phyloP scores from a whole-genome alignment of 2,797 vertebrate species.

The Ibycter americanus region DNA sequence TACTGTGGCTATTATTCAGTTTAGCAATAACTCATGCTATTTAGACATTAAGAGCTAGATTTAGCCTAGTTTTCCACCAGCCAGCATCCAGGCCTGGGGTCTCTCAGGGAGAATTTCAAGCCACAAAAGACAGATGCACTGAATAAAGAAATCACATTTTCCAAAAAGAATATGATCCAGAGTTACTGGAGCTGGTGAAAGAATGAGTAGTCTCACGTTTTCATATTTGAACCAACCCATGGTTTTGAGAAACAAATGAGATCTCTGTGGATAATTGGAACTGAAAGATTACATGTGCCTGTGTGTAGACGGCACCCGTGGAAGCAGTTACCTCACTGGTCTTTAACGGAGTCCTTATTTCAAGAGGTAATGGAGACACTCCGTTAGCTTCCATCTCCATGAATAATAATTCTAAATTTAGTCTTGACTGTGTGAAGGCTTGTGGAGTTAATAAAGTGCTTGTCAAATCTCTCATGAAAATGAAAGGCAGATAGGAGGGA shows the following conservation, averaged over 20 bases:
- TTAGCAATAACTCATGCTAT: slow-evolving; percentile 28
- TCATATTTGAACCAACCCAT: neutral
- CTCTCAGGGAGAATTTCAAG: slow-evolving; percentile 15
- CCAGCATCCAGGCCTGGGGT: neutral
- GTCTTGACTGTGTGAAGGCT: slow-evolving; percentile 14
- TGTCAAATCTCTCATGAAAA: slow-evolving; percentile 27
- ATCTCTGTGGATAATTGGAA: slow-evolving; percentile 28
- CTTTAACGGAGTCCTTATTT: slow-evolving; percentile 44
- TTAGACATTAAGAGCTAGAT: slow-evolving; percentile 22
- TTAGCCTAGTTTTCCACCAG: slow-evolving; percentile 17
- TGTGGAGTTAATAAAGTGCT: slow-evolving; percentile 55
- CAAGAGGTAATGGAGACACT: slow-evolving; percentile 36
- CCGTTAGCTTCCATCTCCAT: slow-evolving; percentile 19
- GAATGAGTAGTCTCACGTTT: neutral
- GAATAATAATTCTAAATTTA: slow-evolving; percentile 54
- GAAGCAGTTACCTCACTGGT: slow-evolving; percentile 29
- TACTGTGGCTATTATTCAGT: slow-evolving; percentile 6
- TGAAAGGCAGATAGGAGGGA: neutral
- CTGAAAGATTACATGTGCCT: slow-evolving; percentile 16
- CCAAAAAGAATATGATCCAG: neutral
- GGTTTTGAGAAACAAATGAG: slow-evolving; percentile 1
- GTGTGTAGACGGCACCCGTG: neutral
- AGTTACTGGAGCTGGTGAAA: neutral
- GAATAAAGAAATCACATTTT: slow-evolving; percentile 34
- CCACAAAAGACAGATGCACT: neutral